These are phyloP conservation scores for Anas acuta DNA, from an alignment of 2,797 vertebrate species.

Conservation along the genomic window DNA sequence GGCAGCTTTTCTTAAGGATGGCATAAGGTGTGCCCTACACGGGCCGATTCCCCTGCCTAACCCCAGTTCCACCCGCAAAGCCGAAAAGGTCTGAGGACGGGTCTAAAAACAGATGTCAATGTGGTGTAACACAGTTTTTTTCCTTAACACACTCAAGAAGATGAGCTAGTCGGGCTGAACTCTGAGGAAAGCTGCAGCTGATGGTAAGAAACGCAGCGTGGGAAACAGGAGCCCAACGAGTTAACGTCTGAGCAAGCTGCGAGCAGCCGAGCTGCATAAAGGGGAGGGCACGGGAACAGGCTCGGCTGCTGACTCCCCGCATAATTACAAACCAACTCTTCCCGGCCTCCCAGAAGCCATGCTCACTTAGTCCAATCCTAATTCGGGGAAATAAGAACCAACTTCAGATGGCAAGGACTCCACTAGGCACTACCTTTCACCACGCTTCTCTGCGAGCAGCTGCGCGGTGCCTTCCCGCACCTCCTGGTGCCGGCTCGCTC, in stretches of 20 bases:
- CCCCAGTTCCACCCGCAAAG: not conserved
- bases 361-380: not conserved
- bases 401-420: conserved; percentile 1
- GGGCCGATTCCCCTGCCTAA: not conserved
- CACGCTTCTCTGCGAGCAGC: not conserved
- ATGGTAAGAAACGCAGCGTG: not conserved
- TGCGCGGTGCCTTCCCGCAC: not conserved
- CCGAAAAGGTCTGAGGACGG: not conserved
- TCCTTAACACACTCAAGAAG: not conserved
- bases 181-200: not conserved
- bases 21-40: not conserved
- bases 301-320: not conserved
- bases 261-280: not conserved
- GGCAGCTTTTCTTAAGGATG: not conserved
- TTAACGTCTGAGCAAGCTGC: conserved; percentile 10
- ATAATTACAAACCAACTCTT: conserved; percentile 9
- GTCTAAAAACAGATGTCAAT: not conserved
- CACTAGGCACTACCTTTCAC: not conserved
- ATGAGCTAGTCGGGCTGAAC: not conserved
- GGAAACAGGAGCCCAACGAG: not conserved
- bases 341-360: not conserved
- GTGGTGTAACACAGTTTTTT: not conserved
- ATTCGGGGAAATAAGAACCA: not conserved
- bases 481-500: not conserved
- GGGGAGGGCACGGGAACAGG: not conserved